Evolutionary conservation across 1,140 invertebrate species (phyloP), one percentile per base, ranked within the genome.

Genomic region (Orussus abietinus): DNA sequence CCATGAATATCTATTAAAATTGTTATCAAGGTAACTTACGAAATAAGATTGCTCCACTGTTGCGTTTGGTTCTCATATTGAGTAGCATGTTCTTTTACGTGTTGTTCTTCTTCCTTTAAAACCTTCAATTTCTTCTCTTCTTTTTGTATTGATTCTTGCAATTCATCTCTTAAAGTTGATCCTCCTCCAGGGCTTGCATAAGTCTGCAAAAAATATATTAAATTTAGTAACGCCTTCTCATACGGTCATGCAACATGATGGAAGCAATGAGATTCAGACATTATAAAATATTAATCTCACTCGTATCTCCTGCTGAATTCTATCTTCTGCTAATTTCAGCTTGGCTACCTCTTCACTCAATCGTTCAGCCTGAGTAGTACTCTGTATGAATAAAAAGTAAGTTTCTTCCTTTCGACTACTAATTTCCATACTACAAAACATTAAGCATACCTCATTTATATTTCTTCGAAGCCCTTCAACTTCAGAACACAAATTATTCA

Each of bases 1-100:
- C 33, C 12, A n/a, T 5, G 26, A 26, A 21, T 45, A 34, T 11
- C 33, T 7, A 29, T n/a, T n/a, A 38, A 17, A 25, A 51, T 30
- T 39, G 17, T 30, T 17, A 12, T 28, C 13, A 6, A 19, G n/a
- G 32, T n/a, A 39, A 59, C 65, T 57, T 56, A 76, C 77, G 60
- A 66, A 38, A 77, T 62, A 5, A 86, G 55, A 66, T 84, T 78
- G 33, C 73, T 76, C 84, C 84, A 86, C 64, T 84, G 77, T 47
- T 78, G 75, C 41, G 78, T 77, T 66, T 86, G 84, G 44, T 76
- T 77, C 26, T 77, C 72, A 25, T 76, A 75, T 25, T 72, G 65
- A 5, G 69, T 59, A 28, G 79, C 74, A 31, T 71, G 72, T 30
- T 83, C 77, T 30, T 76, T 74, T 1, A 84, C 68, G 25, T 61